phyloP scores from a whole-genome alignment of 2,113 vertebrate species.

The Mionectes macconnelli region DNA sequence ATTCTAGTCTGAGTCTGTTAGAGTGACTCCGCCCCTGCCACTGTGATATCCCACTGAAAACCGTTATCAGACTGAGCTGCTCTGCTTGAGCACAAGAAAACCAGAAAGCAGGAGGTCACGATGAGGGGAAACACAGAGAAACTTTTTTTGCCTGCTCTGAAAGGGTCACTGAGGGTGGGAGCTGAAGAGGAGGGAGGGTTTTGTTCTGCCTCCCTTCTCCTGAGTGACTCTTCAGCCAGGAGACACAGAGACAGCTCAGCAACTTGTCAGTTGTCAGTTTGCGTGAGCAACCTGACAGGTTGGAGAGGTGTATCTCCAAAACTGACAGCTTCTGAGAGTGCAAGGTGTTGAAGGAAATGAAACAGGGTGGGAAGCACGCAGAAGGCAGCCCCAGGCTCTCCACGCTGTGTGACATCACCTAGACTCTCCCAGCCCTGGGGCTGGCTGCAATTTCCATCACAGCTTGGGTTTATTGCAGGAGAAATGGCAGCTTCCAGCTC shows the following conservation, averaged over 20 bases:
- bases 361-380: background rate
- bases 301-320: background rate
- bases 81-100: accelerated
- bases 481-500: background rate
- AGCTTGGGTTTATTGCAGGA: background rate
- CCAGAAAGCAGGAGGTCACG: background rate
- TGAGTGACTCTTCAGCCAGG: background rate
- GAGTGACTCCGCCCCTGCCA: background rate
- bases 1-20: background rate
- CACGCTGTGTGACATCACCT: background rate
- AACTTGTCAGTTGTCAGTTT: background rate
- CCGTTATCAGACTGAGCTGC: background rate
- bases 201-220: background rate
- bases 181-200: background rate
- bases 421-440: accelerated
- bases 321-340: background rate
- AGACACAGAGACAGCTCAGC: background rate
- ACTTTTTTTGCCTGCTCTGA: background rate
- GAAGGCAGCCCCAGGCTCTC: background rate
- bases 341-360: background rate
- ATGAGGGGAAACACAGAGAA: background rate
- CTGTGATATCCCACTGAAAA: background rate
- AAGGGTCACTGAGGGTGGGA: background rate
- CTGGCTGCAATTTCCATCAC: background rate
- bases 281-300: background rate